These are phyloP conservation scores for Dolichoris vasculosae DNA, from an alignment of 1,140 invertebrate genomes.

Conservation along the genomic window DNA sequence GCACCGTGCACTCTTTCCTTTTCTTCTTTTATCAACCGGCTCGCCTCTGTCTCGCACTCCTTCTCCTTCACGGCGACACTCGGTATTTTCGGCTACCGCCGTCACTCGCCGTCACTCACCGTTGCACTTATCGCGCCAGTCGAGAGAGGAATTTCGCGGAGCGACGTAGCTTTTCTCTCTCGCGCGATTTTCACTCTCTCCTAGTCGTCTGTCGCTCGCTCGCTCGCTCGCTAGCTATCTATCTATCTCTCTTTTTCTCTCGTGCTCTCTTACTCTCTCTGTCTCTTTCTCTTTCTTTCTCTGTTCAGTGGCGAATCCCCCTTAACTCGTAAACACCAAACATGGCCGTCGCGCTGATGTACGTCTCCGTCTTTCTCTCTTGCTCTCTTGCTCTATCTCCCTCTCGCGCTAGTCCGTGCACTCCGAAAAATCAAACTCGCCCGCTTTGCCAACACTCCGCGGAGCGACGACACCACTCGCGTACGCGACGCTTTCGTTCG, in stretches of 20 bases:
- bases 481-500: background rate
- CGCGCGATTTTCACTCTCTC: constrained; percentile 2
- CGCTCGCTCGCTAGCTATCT: background rate
- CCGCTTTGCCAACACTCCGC: background rate
- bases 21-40: background rate
- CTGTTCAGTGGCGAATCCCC: constrained; percentile 62
- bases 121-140: background rate
- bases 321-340: constrained; percentile 75
- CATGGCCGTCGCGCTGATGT: constrained; percentile 69
- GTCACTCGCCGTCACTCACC: background rate
- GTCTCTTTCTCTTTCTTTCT: background rate
- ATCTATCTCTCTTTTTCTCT: background rate
- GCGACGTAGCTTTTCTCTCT: constrained; percentile 1
- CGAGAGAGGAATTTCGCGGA: constrained; percentile 7
- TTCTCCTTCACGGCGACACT: background rate
- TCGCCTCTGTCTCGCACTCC: background rate
- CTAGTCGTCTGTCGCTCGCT: background rate
- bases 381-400: background rate
- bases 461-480: background rate
- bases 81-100: background rate
- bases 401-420: background rate
- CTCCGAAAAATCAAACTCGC: background rate
- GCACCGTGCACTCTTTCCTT: background rate
- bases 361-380: constrained; percentile 22
- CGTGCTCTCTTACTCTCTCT: background rate